Conservation (phyloP, 2,888 invertebrate species). For the Octonoba sinensis region DNA sequence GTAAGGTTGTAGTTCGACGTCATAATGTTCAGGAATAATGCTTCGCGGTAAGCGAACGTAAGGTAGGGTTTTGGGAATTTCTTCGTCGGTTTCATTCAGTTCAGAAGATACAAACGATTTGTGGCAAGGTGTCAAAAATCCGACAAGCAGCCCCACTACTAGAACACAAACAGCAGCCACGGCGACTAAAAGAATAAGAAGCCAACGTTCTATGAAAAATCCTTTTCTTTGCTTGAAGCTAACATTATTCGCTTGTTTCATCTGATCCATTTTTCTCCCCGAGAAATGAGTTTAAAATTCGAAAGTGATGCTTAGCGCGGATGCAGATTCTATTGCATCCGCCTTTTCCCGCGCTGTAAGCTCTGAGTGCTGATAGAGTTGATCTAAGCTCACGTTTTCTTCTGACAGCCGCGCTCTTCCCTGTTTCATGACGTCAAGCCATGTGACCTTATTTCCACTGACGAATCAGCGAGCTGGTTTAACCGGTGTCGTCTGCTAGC, state of each 20-base stretch:
- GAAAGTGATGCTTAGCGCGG: too few species aligned
- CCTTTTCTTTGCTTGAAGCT: slow-evolving; percentile 49
- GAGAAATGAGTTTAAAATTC: neutral
- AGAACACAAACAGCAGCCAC: slow-evolving; percentile 9
- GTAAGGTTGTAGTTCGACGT: slow-evolving; percentile 58
- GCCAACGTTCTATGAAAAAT: slow-evolving; percentile 43
- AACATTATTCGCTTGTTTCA: slow-evolving; percentile 15
- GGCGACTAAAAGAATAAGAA: neutral
- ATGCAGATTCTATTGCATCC: too few species aligned
- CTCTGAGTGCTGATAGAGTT: too few species aligned
- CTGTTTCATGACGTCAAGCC: too few species aligned
- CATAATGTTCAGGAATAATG: slow-evolving; percentile 63
- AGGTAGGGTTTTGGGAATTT: slow-evolving; percentile 7
- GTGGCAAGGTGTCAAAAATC: slow-evolving; percentile 35
- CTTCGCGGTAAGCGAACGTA: slow-evolving; percentile 48
- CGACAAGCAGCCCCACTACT: slow-evolving; percentile 47
- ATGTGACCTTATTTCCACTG: too few species aligned
- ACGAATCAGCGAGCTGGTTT: too few species aligned
- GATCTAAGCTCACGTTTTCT: too few species aligned
- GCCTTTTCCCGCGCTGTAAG: too few species aligned
- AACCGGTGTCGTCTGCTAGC: too few species aligned
- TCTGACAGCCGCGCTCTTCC: too few species aligned
- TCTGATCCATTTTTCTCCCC: slow-evolving; percentile 1
- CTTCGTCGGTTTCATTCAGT: neutral
- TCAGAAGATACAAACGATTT: neutral